Base-by-base conservation (phyloP, 2,797 vertebrate genomes). In the Echeneis naucrates region DNA sequence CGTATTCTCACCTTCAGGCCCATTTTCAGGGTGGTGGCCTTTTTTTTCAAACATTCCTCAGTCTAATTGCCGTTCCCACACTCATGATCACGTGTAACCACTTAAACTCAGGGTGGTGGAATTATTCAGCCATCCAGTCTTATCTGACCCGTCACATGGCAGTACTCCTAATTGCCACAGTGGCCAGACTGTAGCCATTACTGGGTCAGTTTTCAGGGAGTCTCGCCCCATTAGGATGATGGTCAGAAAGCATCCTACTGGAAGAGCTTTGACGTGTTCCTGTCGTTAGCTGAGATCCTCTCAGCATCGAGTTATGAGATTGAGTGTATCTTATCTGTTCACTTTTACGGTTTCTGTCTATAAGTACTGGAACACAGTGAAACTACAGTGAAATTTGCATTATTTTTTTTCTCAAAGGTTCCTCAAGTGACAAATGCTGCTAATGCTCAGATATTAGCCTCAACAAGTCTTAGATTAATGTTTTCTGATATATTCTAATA, bases 91-190 rank as follows among this genome's bases (percentile, higher is more conserved):
- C 72, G 85, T 78, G 83, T 73, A 67, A 40, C 58, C 48, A 59
- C 26, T 24, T 45, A 51, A 44, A 42, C 66, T 44, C 64, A 50
- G 37, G 8, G 23, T 30, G 14, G 58, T 67, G 72, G 68, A 80
- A 76, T 83, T 69, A 82, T 78, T 63, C 75, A 68, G 68, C 72
- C 47, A 26, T 47, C 56, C 73, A 81, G 66, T 48, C 67, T 81
- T 82, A 84, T 75, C 86, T 71, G 71, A 79, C 40, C 55, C 50
- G 80, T 86, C 83, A 86, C 78, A 82, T 75, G 83, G 60, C 60
- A 72, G 55, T 68, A 42, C 35, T 86, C 35, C 78, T 84, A 68
- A 75, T 77, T 80, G 74, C 48, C 66, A 70, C 74, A 40, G 37
- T 14, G 27, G 23, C 55, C 33, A 12, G 5, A 40, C 66, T 59